Evolutionary conservation across 2,888 invertebrate species (phyloP).

Genomic region (Cryptus viduatorius): DNA sequence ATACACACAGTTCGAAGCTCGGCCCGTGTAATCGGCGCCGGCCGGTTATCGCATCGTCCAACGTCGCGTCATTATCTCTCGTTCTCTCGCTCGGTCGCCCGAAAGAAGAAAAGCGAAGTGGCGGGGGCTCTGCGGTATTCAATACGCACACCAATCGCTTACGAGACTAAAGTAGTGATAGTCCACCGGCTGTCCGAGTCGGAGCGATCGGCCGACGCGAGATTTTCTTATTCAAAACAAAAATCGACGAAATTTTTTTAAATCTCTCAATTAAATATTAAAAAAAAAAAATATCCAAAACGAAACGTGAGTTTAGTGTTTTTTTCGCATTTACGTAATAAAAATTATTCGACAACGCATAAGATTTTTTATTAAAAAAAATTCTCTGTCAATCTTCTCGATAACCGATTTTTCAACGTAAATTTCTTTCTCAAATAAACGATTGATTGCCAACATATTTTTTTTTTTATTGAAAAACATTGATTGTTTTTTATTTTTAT

Average conservation of each 20-base stretch:
- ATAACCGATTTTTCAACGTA: not conserved
- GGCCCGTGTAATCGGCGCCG: constrained; percentile 27
- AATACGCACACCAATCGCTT: not conserved
- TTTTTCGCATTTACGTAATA: too few relatives aligned
- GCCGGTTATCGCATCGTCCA: constrained; percentile 50
- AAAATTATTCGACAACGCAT: too few relatives aligned
- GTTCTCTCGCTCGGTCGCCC: constrained; percentile 17
- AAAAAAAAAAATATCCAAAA: not conserved
- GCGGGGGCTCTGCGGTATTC: constrained; percentile 8
- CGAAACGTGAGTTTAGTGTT: not conserved
- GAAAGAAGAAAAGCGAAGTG: constrained; percentile 38
- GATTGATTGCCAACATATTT: not conserved
- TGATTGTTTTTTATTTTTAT: not conserved
- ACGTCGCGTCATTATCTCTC: constrained; percentile 36
- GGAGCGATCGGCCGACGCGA: constrained; percentile 8
- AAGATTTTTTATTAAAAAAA: too few relatives aligned
- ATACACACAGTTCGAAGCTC: not conserved
- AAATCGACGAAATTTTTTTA: not conserved
- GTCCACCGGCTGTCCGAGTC: constrained; percentile 31
- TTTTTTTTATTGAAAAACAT: not conserved
- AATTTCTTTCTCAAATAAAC: not conserved
- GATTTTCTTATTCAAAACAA: not conserved
- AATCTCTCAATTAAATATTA: not conserved
- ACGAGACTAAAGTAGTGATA: constrained; percentile 36
- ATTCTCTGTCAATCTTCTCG: too few relatives aligned